Conservation (phyloP, 2,797 vertebrate species). For the Melanotaenia pygmaea region DNA sequence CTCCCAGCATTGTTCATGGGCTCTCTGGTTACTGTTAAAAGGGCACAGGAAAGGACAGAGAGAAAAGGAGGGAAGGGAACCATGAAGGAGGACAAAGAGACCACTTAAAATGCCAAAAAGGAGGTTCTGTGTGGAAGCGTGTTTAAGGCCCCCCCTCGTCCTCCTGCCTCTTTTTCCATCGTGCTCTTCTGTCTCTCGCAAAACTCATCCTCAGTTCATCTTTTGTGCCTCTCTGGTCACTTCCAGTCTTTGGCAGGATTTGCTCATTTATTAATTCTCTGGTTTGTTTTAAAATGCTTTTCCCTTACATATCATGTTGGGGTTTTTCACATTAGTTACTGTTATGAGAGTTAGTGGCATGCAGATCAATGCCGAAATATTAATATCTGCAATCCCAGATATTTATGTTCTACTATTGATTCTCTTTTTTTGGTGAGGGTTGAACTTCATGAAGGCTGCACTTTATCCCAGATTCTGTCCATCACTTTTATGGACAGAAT, state of each 20-base stretch:
- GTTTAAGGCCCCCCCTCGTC: conserved; percentile 42
- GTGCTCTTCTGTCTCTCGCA: conserved; percentile 21
- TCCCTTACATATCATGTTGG: too few species aligned
- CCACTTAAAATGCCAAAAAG: conserved; percentile 73
- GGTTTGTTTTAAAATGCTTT: too few species aligned
- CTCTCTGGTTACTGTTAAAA: conserved; percentile 79
- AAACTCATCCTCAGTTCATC: conserved; percentile 36
- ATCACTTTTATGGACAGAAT: too few species aligned
- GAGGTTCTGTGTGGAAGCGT: conserved; percentile 60
- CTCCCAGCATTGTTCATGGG: conserved; percentile 57
- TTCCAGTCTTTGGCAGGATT: background rate
- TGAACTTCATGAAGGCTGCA: too few species aligned
- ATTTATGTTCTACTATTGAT: too few species aligned
- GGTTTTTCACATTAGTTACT: too few species aligned
- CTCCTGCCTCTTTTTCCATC: conserved; percentile 10
- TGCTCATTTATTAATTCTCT: background rate
- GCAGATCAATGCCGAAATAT: too few species aligned
- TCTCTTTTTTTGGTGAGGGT: too few species aligned
- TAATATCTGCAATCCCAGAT: too few species aligned
- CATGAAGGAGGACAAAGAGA: conserved; percentile 69
- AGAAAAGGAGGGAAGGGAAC: conserved; percentile 66
- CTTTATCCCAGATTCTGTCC: too few species aligned
- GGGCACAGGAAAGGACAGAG: conserved; percentile 64
- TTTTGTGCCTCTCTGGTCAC: background rate
- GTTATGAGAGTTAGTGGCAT: too few species aligned